Base-by-base conservation (phyloP, 1,140 invertebrate species). In the Penaeus vannamei region DNA sequence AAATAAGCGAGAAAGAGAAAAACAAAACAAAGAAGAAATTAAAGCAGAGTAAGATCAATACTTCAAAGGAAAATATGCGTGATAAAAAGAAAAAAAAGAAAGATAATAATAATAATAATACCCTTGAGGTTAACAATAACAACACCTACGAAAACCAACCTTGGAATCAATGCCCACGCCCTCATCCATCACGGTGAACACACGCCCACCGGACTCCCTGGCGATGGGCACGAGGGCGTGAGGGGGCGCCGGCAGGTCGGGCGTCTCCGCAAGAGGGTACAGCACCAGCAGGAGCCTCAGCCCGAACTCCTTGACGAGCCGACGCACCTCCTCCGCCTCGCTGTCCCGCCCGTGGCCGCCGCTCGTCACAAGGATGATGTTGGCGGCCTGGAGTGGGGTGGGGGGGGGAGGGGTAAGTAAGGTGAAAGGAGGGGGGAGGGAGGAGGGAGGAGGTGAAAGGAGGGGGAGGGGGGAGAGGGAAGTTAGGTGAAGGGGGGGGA, bases 161-260 rank as follows among this genome's bases (percentile, higher is more conserved):
- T 93, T 93, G 12, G 92, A 91, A 22, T 92, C 91, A 84, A 93
- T 93, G n/a, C 93, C 94, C 90, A 94, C 93, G 88, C 94, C 94
- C 80, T 94, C 92, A 87, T 94, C 94, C 79, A 93, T 92, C 91
- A 94, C 94, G 64, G 93, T 93, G 29, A 95, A 93, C 0, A 94
- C 94, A 88, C 93, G 94, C 26, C 93, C 92, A 17, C 92, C 93
- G 2, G 94, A 94, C 69, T 92, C 92, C 60, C 93, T 91, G 12
- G 94, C 94, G 26, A 94, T 90, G 80, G 92, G 92, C 79, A 94
- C 94, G 12, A 95, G 91, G 62, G 80, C 86, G 84, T 91, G 86
- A 10, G 88, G 72, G 0, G 90, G 87, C 14, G 90, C 85, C 3
- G 90, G 89, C 5, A 86, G 61, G 26, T 88, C 90, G 29, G 90